Evolutionary conservation across 92 coral and sea anemone genomes (phyloP), one percentile per base, ranked within the genome.

Genomic region (Meandrina meandrites): DNA sequence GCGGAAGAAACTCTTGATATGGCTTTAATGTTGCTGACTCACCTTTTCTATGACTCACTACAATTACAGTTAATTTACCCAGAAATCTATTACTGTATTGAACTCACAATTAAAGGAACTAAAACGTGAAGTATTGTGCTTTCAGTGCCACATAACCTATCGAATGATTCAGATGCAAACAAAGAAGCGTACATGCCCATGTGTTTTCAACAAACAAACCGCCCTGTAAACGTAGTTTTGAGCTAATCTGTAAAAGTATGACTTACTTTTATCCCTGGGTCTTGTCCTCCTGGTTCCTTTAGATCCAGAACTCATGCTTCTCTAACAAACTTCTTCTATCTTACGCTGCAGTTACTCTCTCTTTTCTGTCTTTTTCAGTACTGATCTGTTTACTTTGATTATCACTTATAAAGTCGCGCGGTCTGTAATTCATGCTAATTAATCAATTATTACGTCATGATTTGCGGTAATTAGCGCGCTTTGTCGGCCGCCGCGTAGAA

Each of bases 251-350:
- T 18, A 16, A 15, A 15, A n/a, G 27, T 21, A 19, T 17, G 30
- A 60, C 88, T 76, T 85, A 85, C 88, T n/a, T 85, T 76, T 85
- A 27, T 37, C 87, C 50, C 37, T 37, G 57, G 28, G n/a, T 31
- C 81, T 57, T 75, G 45, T 45, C 47, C 78, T 78, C 18, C 70
- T 79, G 14, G 62, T 79, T 27, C 83, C 76, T 62, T 77, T 76
- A 27, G 88, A 85, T 85, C 83, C 50, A 2, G 83, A 77, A 75
- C 76, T 85, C 88, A 77, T 85, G 42, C 28, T 73, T 9, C 42
- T 22, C 30, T 17, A 28, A 40, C n/a, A 18, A 13, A 15, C 22
- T 64, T 62, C 10, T 45, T 35, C 15, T 8, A 11, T 66, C 10
- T 14, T 28, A 31, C 6, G 4, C 22, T 5, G 70, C 4, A 11